phyloP scores from a whole-genome alignment of 2,797 vertebrate genomes.

The Phalanger gymnotis region DNA sequence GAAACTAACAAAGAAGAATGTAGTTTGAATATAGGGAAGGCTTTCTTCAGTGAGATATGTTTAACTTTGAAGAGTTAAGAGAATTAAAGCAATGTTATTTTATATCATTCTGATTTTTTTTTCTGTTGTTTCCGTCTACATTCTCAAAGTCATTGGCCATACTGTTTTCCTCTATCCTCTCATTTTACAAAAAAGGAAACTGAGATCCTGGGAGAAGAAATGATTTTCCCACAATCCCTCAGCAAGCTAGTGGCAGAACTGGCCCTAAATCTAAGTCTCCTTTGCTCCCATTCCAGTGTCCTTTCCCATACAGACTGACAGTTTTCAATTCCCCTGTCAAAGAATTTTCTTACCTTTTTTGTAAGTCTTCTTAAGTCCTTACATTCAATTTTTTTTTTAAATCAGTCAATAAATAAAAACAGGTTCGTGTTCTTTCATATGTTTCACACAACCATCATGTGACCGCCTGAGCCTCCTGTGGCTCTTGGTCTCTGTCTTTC shows the following conservation, averaged over 20 bases:
- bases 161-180: neutral
- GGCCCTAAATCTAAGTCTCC: neutral
- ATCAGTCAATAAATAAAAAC: neutral
- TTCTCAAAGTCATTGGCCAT: neutral
- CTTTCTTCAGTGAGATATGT: neutral
- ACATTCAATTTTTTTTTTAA: neutral
- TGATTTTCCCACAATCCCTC: neutral
- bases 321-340: neutral
- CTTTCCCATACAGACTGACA: neutral
- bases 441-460: neutral
- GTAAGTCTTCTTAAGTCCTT: neutral
- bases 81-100: neutral
- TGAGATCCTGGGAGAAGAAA: neutral
- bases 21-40: neutral
- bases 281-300: neutral
- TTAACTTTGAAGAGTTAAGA: neutral
- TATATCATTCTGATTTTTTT: neutral
- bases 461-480: neutral
- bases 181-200: neutral
- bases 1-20: neutral
- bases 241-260: neutral
- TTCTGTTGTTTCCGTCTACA: neutral
- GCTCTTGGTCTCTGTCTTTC: neutral
- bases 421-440: neutral
- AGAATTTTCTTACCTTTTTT: neutral